These are phyloP conservation scores for Heterochromis multidens DNA, from an alignment of 2,113 vertebrate species.

Conservation along the genomic window DNA sequence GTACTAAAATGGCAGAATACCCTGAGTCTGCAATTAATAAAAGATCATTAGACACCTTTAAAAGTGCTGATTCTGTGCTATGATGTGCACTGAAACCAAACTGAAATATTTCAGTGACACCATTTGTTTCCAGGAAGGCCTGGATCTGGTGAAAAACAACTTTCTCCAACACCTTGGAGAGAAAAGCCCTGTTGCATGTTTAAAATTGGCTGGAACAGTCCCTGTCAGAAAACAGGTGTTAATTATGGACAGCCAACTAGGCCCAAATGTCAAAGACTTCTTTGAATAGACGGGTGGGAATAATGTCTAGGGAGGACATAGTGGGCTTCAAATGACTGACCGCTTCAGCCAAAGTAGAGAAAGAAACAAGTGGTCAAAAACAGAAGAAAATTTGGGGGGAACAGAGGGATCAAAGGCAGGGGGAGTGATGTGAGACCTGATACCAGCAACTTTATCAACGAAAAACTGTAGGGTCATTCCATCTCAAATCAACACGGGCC, in stretches of 20 bases:
- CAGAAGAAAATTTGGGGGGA: not conserved
- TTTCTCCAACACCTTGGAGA: not conserved
- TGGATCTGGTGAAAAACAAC: not conserved
- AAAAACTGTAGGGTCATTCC: not conserved
- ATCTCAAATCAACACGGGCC: no score
- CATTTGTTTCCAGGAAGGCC: not conserved
- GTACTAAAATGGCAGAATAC: not conserved
- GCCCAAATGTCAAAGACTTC: not conserved
- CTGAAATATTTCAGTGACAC: not conserved
- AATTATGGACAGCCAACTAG: not conserved
- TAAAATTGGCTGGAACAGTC: not conserved
- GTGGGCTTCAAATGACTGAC: not conserved
- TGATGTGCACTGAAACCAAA: not conserved
- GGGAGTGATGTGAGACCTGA: not conserved
- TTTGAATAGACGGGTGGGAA: not conserved
- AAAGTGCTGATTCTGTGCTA: not conserved
- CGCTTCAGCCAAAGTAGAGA: not conserved
- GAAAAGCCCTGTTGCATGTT: no score
- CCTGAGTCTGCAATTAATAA: not conserved
- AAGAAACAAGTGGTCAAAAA: not conserved
- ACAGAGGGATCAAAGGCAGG: not conserved
- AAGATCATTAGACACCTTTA: not conserved
- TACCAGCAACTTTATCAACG: not conserved
- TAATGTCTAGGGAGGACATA: not conserved
- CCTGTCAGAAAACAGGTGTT: not conserved